A percentile compares a stretch with the other conserved stretches of the same genome.
These are phyloP conservation scores for Drosophila stalkeri DNA, from an alignment of 2,888 invertebrate genomes.

Conservation along the genomic window DNA sequence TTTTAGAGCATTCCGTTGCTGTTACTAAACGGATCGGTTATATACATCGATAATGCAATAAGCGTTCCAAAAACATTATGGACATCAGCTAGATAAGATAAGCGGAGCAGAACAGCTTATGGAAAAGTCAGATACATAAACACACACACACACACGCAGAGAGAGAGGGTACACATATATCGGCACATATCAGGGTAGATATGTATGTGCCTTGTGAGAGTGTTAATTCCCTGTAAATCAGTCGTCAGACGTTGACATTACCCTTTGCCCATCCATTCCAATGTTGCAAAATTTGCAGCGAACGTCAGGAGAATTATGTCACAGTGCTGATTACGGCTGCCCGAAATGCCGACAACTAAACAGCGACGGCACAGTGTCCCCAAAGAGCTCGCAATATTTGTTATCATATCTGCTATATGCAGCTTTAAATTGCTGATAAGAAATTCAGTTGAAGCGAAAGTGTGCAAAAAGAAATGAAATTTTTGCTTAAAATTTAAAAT, in stretches of 20 bases:
- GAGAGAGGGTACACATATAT: background rate
- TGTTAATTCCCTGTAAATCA: slow-evolving; percentile 9
- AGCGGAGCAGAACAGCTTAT: background rate
- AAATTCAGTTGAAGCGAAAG: background rate
- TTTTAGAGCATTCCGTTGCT: slow-evolving; percentile 26
- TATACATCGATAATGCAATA: slow-evolving; percentile 49
- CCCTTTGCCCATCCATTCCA: slow-evolving; percentile 27
- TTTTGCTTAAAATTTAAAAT: background rate
- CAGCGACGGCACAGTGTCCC: slow-evolving; percentile 6
- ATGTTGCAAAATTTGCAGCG: slow-evolving; percentile 12
- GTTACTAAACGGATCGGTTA: slow-evolving; percentile 44
- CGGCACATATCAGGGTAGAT: background rate
- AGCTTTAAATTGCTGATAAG: slow-evolving; percentile 1
- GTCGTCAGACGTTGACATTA: slow-evolving; percentile 15
- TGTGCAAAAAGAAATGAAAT: background rate
- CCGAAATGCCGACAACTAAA: background rate
- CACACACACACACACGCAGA: background rate
- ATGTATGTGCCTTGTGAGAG: background rate
- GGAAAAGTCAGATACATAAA: slow-evolving; percentile 1
- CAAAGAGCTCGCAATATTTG: no score
- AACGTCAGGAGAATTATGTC: slow-evolving; percentile 14
- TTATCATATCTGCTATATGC: slow-evolving; percentile 11
- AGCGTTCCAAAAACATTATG: slow-evolving; percentile 38
- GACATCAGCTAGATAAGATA: slow-evolving; percentile 43
- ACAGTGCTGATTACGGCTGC: slow-evolving; percentile 3